Percentiles rank a stretch among this genome's conserved stretches.
Evolutionary conservation across 2,113 vertebrate genomes (phyloP).

Genomic region (Corythaeola cristata): DNA sequence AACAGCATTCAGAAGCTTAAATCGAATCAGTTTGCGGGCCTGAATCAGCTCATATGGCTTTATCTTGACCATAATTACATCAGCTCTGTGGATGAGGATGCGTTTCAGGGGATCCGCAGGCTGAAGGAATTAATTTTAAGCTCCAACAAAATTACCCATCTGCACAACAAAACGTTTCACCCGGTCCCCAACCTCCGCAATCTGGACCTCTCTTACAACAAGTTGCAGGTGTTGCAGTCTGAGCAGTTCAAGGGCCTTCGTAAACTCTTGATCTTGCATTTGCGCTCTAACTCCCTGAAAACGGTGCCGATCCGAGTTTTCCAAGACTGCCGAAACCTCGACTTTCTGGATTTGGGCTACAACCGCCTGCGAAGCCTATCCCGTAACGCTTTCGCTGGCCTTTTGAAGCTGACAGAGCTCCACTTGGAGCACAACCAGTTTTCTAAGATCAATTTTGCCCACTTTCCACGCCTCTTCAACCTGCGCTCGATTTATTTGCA

Average conservation of each 20-base stretch:
- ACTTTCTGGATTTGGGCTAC: slow-evolving; percentile 96
- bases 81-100: slow-evolving; percentile 87
- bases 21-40: slow-evolving; percentile 90
- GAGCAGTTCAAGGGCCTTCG: slow-evolving; percentile 92
- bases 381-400: slow-evolving; percentile 92
- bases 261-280: slow-evolving; percentile 92
- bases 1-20: slow-evolving; percentile 94
- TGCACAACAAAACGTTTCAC: slow-evolving; percentile 93
- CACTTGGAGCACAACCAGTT: slow-evolving; percentile 98
- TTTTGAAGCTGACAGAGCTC: slow-evolving; percentile 92
- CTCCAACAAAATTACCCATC: slow-evolving; percentile 92
- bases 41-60: slow-evolving; percentile 95
- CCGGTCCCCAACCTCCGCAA: slow-evolving; percentile 94
- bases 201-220: slow-evolving; percentile 97
- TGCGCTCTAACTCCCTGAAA: slow-evolving; percentile 93
- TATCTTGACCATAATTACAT: slow-evolving; percentile 99
- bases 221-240: slow-evolving; percentile 87
- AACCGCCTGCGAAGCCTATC: slow-evolving; percentile 94
- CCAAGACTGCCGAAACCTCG: slow-evolving; percentile 95
- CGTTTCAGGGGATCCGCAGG: slow-evolving; percentile 91
- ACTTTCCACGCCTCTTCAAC: slow-evolving; percentile 94
- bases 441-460: slow-evolving; percentile 95
- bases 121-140: slow-evolving; percentile 97
- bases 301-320: slow-evolving; percentile 91
- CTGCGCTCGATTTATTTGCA: slow-evolving; percentile 93